These are phyloP conservation scores for Camponotus vicinus DNA, from an alignment of 1,140 invertebrate genomes.

Conservation along the genomic window DNA sequence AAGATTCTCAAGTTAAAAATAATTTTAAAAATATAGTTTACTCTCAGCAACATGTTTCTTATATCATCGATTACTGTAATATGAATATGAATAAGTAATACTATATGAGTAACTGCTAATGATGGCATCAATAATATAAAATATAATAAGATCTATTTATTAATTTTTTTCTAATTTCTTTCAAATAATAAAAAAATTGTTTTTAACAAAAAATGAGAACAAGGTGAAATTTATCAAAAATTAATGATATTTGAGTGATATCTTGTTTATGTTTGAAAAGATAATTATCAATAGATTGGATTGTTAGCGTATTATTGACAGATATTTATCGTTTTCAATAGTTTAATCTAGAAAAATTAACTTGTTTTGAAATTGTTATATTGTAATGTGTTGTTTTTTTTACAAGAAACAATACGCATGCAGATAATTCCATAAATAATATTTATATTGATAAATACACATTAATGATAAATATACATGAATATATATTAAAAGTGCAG, in stretches of 20 bases:
- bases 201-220: slow-evolving; percentile 12
- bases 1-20: too few species aligned
- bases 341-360: slow-evolving; percentile 9
- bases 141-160: neutral
- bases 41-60: too few species aligned
- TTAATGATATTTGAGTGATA: slow-evolving; percentile 5
- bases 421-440: neutral
- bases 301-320: neutral
- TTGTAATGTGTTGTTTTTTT: neutral
- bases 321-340: slow-evolving; percentile 6
- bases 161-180: neutral
- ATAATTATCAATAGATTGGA: slow-evolving; percentile 12
- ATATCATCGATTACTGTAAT: too few species aligned
- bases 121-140: neutral
- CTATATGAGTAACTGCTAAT: neutral
- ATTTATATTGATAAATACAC: neutral
- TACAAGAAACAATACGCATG: neutral
- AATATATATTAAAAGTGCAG: too few species aligned
- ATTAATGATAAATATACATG: too few species aligned
- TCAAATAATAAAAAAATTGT: neutral
- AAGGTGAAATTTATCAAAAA: slow-evolving; percentile 2
- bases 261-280: slow-evolving; percentile 17
- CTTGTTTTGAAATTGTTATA: neutral
- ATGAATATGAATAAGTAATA: neutral
- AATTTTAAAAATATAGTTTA: too few species aligned